phyloP scores from a whole-genome alignment of 2,797 vertebrate species.

The Micropoecilia bifurca region DNA sequence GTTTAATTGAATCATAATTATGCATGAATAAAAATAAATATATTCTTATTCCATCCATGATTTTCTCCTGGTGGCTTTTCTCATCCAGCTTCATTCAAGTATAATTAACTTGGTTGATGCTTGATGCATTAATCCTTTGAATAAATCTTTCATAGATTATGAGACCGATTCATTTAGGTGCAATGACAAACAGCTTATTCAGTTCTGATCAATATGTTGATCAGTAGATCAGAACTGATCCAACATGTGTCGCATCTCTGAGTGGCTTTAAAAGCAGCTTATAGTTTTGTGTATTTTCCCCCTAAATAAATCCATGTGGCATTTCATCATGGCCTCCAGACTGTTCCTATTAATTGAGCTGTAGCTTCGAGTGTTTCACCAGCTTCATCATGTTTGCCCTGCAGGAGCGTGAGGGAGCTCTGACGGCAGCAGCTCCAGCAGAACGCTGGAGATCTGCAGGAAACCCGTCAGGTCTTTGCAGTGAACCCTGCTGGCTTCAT shows the following conservation, averaged over 20 bases:
- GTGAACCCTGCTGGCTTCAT: conserved; percentile 59
- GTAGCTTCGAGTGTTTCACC: conserved; percentile 45
- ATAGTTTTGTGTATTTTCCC: background rate
- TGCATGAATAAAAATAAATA: background rate
- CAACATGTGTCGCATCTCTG: background rate
- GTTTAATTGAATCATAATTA: background rate
- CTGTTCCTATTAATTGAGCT: conserved; percentile 34
- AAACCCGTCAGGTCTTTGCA: conserved; percentile 65
- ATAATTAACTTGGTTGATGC: background rate
- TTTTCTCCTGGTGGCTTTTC: background rate
- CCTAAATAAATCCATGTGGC: conserved; percentile 47
- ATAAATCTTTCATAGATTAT: background rate
- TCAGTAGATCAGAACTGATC: background rate
- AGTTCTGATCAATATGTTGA: background rate
- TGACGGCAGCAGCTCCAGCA: conserved; percentile 53
- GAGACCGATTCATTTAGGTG: background rate
- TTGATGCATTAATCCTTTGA: background rate
- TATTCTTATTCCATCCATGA: background rate
- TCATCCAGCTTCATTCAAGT: background rate
- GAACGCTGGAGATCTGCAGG: conserved; percentile 45
- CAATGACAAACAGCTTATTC: background rate
- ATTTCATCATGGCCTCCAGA: conserved; percentile 33
- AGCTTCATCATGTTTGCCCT: conserved; percentile 47
- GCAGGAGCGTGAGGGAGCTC: conserved; percentile 26
- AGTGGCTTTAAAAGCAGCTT: conserved; percentile 1